phyloP scores from a whole-genome alignment of 2,888 invertebrate species.

The Sarcophaga subvicina region DNA sequence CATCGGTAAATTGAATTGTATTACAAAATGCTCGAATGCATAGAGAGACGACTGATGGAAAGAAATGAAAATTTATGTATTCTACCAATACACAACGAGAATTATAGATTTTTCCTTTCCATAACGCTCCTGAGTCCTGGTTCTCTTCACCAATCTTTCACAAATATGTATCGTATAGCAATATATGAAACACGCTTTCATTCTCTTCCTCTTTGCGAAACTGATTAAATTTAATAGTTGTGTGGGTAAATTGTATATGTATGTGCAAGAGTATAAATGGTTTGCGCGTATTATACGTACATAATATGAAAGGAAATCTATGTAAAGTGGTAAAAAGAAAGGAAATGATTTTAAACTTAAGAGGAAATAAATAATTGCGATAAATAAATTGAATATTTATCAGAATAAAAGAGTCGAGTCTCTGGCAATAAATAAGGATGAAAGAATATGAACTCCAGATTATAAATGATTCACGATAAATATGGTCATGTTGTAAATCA shows the following conservation, averaged over 20 bases:
- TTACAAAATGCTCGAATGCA: constrained; percentile 48
- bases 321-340: not conserved
- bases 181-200: constrained; percentile 13
- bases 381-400: not conserved
- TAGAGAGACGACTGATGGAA: not conserved
- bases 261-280: too few relatives aligned
- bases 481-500: too few relatives aligned
- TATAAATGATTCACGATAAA: too few relatives aligned
- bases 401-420: too few relatives aligned
- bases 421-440: too few relatives aligned
- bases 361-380: not conserved
- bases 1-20: constrained; percentile 61
- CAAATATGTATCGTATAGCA: not conserved
- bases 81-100: constrained; percentile 12
- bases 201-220: not conserved
- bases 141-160: too few relatives aligned
- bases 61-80: constrained; percentile 39
- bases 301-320: not conserved
- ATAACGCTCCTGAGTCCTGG: too few relatives aligned
- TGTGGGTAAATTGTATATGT: not conserved
- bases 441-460: too few relatives aligned
- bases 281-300: too few relatives aligned
- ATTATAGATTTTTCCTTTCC: too few relatives aligned
- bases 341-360: not conserved
- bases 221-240: constrained; percentile 16